Conservation (phyloP, 2,888 invertebrate species). For the Leptinotarsa peninsularis region DNA sequence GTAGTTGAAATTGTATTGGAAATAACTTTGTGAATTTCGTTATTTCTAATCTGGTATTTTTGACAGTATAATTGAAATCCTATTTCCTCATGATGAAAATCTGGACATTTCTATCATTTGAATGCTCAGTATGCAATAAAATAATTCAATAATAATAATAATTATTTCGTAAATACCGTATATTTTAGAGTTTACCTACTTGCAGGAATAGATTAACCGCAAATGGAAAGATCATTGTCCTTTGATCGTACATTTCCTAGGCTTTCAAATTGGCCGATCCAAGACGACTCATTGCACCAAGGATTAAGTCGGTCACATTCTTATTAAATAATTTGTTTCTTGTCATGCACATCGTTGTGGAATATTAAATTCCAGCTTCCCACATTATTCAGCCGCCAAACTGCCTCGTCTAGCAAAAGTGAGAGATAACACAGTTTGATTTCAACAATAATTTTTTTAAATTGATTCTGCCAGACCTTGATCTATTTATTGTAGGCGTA, state of each 20-base stretch:
- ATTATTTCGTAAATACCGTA: too few relatives aligned
- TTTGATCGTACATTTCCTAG: not conserved
- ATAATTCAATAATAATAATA: too few relatives aligned
- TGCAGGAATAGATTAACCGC: not conserved
- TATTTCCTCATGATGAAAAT: not conserved
- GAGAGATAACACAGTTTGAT: constrained; percentile 18
- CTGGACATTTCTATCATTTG: too few relatives aligned
- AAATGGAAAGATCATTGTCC: not conserved
- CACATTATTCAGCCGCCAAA: constrained; percentile 19
- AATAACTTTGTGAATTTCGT: not conserved
- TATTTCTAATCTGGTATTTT: not conserved
- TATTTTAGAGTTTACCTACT: too few relatives aligned
- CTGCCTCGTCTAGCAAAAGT: constrained; percentile 18
- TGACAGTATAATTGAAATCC: not conserved
- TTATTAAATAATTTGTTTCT: constrained; percentile 29
- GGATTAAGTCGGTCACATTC: constrained; percentile 32
- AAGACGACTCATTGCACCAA: constrained; percentile 16
- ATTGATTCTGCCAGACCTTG: constrained; percentile 14
- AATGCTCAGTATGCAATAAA: too few relatives aligned
- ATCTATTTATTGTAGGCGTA: constrained; percentile 25
- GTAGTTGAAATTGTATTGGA: not conserved
- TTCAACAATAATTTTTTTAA: constrained; percentile 12
- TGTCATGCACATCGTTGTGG: constrained; percentile 21
- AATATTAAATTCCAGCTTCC: constrained; percentile 25
- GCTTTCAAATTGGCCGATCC: not conserved